Evolutionary conservation across 2,797 vertebrate species (phyloP).

Genomic region (Thunnus albacares): DNA sequence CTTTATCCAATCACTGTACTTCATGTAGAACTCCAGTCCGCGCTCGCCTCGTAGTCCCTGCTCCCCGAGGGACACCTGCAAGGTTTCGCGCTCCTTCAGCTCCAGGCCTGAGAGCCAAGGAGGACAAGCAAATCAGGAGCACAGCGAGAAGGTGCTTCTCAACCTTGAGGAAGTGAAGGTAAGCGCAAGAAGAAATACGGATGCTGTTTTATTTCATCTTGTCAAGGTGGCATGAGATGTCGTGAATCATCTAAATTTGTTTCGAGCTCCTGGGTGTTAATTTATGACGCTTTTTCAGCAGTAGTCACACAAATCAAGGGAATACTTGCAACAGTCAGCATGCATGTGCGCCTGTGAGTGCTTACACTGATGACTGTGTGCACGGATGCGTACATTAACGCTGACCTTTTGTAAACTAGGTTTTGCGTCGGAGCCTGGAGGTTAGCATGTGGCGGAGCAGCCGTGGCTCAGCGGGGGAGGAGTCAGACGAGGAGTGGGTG

Average conservation of each 20-base stretch:
- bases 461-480: conserved; percentile 86
- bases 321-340: conserved; percentile 24
- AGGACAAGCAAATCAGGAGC: conserved; percentile 59
- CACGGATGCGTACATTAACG: conserved; percentile 34
- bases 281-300: conserved; percentile 14
- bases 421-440: conserved; percentile 89
- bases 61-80: conserved; percentile 65
- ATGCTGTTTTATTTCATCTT: background rate
- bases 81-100: conserved; percentile 65
- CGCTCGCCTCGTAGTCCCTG: conserved; percentile 64
- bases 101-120: conserved; percentile 62
- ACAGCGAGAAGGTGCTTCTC: conserved; percentile 86
- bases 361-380: conserved; percentile 2
- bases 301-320: conserved; percentile 24
- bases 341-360: background rate
- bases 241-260: conserved; percentile 18
- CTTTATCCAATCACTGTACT: conserved; percentile 39
- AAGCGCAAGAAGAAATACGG: conserved; percentile 39
- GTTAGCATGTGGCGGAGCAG: conserved; percentile 81
- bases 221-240: background rate
- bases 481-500: conserved; percentile 92
- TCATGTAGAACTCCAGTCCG: conserved; percentile 69
- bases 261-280: conserved; percentile 31
- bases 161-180: conserved; percentile 90
- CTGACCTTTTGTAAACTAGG: conserved; percentile 80